Percentiles rank a stretch among this genome's conserved stretches.
phyloP scores from a whole-genome alignment of 2,113 vertebrate species.

The Spilogale gracilis region DNA sequence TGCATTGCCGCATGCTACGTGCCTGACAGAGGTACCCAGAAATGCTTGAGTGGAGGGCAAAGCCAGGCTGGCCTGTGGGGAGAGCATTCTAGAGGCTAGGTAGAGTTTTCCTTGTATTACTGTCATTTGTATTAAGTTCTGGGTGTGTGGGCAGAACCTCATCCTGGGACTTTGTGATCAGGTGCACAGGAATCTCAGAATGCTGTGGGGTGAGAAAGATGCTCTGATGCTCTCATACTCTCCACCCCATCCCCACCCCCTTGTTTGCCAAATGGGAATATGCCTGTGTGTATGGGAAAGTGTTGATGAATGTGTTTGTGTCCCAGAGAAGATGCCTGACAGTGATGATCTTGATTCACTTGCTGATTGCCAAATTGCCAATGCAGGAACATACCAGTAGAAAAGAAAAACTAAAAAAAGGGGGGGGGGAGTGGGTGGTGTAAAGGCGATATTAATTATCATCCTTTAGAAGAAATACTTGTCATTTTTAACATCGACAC shows the following conservation, averaged over 20 bases:
- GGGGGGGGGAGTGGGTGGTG: not conserved
- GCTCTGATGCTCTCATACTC: not conserved
- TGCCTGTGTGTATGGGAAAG: not conserved
- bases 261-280: constrained; percentile 12
- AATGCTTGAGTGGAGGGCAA: not conserved
- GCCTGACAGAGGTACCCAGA: not conserved
- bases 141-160: not conserved
- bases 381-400: constrained; percentile 33
- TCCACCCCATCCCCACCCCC: not conserved
- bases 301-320: not conserved
- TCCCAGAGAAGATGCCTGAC: not conserved
- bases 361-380: constrained; percentile 66
- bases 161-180: not conserved
- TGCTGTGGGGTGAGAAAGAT: not conserved
- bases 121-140: not conserved
- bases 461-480: constrained; percentile 41
- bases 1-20: not conserved
- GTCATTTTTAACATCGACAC: constrained; percentile 35
- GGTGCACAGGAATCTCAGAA: not conserved
- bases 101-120: not conserved
- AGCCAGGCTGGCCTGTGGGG: not conserved
- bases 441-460: constrained; percentile 45
- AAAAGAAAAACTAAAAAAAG: not conserved
- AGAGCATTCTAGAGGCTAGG: not conserved
- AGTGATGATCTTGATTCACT: constrained; percentile 43